A percentile compares a stretch with the other conserved stretches of the same genome.
Evolutionary conservation across 1,140 invertebrate genomes (phyloP).

Genomic region (Drusus annulatus): DNA sequence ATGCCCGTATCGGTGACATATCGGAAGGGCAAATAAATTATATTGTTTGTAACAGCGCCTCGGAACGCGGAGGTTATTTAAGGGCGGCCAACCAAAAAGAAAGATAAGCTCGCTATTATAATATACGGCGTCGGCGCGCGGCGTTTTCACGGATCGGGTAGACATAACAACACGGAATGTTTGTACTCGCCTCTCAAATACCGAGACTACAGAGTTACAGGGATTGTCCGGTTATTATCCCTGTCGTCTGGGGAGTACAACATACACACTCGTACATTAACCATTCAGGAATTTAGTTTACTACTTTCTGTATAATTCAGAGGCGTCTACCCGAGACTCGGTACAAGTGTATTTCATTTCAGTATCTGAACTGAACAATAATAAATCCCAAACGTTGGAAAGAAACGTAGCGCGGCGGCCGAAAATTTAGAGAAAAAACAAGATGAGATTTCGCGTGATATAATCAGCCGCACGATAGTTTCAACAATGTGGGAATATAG

Average conservation of each 20-base stretch:
- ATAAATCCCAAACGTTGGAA: no score
- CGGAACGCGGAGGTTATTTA: conserved; percentile 31
- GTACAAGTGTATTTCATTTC: no score
- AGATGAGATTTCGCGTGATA: no score
- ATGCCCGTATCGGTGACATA: conserved; percentile 52
- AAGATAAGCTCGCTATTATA: conserved; percentile 35
- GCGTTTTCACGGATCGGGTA: conserved; percentile 16
- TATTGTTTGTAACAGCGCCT: conserved; percentile 36
- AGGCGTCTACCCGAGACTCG: no score
- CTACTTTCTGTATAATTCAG: neutral
- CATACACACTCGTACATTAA: no score
- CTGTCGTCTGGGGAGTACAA: neutral
- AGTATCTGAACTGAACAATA: no score
- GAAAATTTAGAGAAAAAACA: no score
- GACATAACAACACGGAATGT: conserved; percentile 35
- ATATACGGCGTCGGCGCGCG: neutral
- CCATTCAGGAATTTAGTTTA: neutral
- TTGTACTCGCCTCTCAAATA: conserved; percentile 2
- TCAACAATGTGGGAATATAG: neutral
- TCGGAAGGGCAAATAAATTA: conserved; percentile 54
- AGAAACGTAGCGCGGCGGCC: no score
- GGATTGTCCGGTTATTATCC: conserved; percentile 23
- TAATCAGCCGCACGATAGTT: neutral
- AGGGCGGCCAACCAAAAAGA: conserved; percentile 46
- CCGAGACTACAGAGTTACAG: conserved; percentile 30